Evolutionary conservation across 2,888 invertebrate species (phyloP).

Genomic region (Salticus scenicus): DNA sequence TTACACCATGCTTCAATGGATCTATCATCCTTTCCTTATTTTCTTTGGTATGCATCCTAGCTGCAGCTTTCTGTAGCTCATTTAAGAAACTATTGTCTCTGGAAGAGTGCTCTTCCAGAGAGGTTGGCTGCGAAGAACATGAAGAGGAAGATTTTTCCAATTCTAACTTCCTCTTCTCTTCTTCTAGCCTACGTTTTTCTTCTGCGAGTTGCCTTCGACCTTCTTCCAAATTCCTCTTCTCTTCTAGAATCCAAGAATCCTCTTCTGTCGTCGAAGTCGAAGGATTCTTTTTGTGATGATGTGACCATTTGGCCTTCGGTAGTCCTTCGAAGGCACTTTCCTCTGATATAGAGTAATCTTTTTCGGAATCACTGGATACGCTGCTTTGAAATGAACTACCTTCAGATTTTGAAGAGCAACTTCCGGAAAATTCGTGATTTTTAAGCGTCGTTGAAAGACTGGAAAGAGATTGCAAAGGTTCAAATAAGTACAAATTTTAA

Average conservation of each 20-base stretch:
- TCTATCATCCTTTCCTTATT: slow-evolving; percentile 18
- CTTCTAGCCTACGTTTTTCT: slow-evolving; percentile 73
- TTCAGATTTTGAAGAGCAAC: slow-evolving; percentile 54
- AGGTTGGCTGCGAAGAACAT: neutral
- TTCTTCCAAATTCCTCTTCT: slow-evolving; percentile 73
- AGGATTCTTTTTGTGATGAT: slow-evolving; percentile 31
- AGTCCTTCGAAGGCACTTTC: slow-evolving; percentile 39
- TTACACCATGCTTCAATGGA: slow-evolving; percentile 38
- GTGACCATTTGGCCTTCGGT: neutral
- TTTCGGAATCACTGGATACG: slow-evolving; percentile 66
- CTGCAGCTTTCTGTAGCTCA: slow-evolving; percentile 56
- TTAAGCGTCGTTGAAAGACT: slow-evolving; percentile 50
- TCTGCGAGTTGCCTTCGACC: slow-evolving; percentile 73
- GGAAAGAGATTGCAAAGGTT: neutral
- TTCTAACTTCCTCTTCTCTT: slow-evolving; percentile 72
- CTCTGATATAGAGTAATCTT: slow-evolving; percentile 71
- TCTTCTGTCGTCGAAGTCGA: slow-evolving; percentile 63
- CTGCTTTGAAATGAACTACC: slow-evolving; percentile 59
- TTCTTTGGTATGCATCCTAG: slow-evolving; percentile 54
- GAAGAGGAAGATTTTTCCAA: slow-evolving; percentile 31
- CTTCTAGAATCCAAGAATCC: slow-evolving; percentile 73
- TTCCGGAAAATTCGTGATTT: slow-evolving; percentile 61
- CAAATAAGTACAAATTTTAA: too few relatives aligned
- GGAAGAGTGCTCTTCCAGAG: neutral
- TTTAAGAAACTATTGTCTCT: slow-evolving; percentile 54